Conservation (phyloP, 2,888 invertebrate genomes). For the Nemapogon koenigi region DNA sequence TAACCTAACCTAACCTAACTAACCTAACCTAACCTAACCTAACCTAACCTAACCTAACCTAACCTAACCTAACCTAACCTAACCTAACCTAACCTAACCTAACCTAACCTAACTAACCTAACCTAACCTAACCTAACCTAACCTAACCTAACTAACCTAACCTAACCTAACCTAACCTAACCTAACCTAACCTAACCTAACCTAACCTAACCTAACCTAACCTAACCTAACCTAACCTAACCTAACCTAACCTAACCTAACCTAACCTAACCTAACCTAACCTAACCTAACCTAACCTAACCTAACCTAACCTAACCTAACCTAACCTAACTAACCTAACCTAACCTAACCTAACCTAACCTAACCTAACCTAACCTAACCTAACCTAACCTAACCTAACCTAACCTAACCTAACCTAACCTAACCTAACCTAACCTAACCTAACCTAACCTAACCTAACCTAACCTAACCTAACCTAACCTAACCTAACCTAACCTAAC, state of each 20-base stretch:
- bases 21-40: slow-evolving; percentile 8
- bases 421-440: slow-evolving; percentile 3
- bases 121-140: slow-evolving; percentile 8
- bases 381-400: slow-evolving; percentile 6
- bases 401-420: slow-evolving; percentile 3
- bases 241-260: not conserved
- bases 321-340: not conserved
- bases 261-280: slow-evolving; percentile 1
- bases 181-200: slow-evolving; percentile 9
- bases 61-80: slow-evolving; percentile 9
- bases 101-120: slow-evolving; percentile 8
- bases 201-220: slow-evolving; percentile 1
- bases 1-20: slow-evolving; percentile 20
- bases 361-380: slow-evolving; percentile 5
- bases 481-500: slow-evolving; percentile 11
- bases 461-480: slow-evolving; percentile 11
- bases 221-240: not conserved
- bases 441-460: slow-evolving; percentile 8
- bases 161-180: slow-evolving; percentile 12
- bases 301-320: not conserved
- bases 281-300: not conserved
- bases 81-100: slow-evolving; percentile 9
- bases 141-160: slow-evolving; percentile 9
- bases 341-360: slow-evolving; percentile 1
- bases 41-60: slow-evolving; percentile 9